These are phyloP conservation scores for Vulpes vulpes DNA, from an alignment of 2,113 vertebrate genomes.

Conservation along the genomic window DNA sequence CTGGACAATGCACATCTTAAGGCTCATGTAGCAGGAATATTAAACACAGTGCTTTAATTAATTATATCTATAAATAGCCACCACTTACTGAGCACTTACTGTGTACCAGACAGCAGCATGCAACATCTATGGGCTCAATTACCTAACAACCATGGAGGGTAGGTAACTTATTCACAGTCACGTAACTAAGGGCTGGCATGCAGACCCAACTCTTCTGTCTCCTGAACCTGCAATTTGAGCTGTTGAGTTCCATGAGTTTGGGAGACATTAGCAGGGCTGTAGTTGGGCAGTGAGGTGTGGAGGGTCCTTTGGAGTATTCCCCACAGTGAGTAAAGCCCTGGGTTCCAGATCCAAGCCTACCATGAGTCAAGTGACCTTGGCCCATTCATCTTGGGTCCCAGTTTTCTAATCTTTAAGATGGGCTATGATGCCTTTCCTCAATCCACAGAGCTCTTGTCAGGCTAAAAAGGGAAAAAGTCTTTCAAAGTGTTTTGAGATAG, in stretches of 20 bases:
- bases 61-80: neutral
- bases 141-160: neutral
- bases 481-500: slow-evolving; percentile 30
- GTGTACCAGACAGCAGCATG: neutral
- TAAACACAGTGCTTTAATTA: neutral
- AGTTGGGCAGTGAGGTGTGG: too few relatives aligned
- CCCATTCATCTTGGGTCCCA: neutral
- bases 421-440: neutral
- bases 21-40: neutral
- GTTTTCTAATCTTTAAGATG: neutral
- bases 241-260: neutral
- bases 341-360: neutral
- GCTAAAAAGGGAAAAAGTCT: neutral
- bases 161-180: neutral
- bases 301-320: neutral
- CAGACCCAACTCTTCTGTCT: neutral
- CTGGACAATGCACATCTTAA: neutral
- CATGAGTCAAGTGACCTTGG: neutral
- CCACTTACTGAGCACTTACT: neutral
- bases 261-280: neutral
- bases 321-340: neutral
- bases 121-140: neutral
- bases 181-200: neutral
- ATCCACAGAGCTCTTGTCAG: neutral
- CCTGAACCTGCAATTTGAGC: neutral